phyloP scores from a whole-genome alignment of 2,797 vertebrate genomes.

The Ctenochaetus hawaiiensis region DNA sequence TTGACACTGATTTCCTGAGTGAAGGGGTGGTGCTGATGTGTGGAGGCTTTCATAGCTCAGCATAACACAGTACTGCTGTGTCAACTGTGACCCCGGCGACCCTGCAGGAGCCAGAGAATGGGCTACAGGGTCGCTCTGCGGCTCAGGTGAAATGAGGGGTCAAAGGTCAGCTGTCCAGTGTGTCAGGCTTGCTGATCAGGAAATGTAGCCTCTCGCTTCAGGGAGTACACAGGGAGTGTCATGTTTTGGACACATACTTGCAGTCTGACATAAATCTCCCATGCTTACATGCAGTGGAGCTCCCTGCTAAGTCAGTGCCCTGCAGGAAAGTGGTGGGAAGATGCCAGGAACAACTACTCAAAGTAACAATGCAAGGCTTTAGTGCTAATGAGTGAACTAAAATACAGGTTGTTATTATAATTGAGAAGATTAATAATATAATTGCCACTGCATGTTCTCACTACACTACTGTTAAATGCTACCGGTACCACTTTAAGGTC shows the following conservation, averaged over 20 bases:
- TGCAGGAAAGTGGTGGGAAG: constrained; percentile 43
- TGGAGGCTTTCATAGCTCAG: constrained; percentile 76
- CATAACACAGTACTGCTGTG: constrained; percentile 85
- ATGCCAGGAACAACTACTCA: constrained; percentile 22
- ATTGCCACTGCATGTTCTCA: background rate
- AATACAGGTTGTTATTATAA: background rate
- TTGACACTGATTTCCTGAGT: constrained; percentile 79
- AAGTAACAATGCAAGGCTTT: background rate
- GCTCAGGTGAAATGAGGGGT: constrained; percentile 80
- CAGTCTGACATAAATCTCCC: constrained; percentile 80
- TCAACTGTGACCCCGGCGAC: constrained; percentile 80
- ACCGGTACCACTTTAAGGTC: no score
- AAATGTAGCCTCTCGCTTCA: constrained; percentile 80
- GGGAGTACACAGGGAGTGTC: constrained; percentile 81
- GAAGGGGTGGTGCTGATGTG: constrained; percentile 72
- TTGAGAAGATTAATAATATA: constrained; percentile 1
- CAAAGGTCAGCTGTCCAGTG: constrained; percentile 81
- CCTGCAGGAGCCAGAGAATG: constrained; percentile 69
- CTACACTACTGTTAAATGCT: background rate
- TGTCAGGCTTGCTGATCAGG: constrained; percentile 84
- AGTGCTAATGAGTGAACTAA: constrained; percentile 2
- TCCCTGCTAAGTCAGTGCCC: constrained; percentile 46
- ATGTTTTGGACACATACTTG: constrained; percentile 79
- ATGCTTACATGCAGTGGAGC: constrained; percentile 63
- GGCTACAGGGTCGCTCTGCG: constrained; percentile 60